Conservation (phyloP, 2,113 vertebrate species). For the Toxotes chatareus region DNA sequence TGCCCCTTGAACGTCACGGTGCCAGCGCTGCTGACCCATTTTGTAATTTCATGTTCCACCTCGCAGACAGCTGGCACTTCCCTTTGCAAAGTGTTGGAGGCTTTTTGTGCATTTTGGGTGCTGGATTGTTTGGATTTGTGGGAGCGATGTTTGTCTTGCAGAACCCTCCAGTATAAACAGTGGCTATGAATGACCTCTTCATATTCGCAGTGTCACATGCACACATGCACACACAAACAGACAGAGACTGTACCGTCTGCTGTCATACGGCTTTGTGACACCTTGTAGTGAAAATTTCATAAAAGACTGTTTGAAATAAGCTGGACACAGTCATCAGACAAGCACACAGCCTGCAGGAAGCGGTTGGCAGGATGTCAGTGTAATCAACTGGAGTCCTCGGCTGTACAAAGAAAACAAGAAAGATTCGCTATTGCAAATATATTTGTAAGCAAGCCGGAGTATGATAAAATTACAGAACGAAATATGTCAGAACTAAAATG, state of each 20-base stretch:
- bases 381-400: slow-evolving; percentile 41
- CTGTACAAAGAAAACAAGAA: slow-evolving; percentile 26
- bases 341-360: slow-evolving; percentile 19
- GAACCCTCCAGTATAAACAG: slow-evolving; percentile 32
- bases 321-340: slow-evolving; percentile 16
- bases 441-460: slow-evolving; percentile 1
- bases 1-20: slow-evolving; percentile 36
- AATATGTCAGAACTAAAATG: slow-evolving; percentile 1
- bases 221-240: not conserved
- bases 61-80: slow-evolving; percentile 34
- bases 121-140: slow-evolving; percentile 59
- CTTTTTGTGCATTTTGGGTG: slow-evolving; percentile 58
- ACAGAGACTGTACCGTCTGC: slow-evolving; percentile 1
- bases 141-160: slow-evolving; percentile 54
- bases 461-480: not conserved
- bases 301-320: slow-evolving; percentile 34
- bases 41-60: slow-evolving; percentile 24
- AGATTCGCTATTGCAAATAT: not conserved
- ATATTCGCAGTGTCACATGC: slow-evolving; percentile 22
- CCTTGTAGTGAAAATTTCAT: slow-evolving; percentile 16
- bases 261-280: slow-evolving; percentile 27
- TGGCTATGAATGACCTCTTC: slow-evolving; percentile 35
- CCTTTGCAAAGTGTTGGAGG: slow-evolving; percentile 8
- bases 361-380: slow-evolving; percentile 43
- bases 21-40: slow-evolving; percentile 57